phyloP scores from a whole-genome alignment of 2,888 invertebrate species.

The Tetragnatha montana region DNA sequence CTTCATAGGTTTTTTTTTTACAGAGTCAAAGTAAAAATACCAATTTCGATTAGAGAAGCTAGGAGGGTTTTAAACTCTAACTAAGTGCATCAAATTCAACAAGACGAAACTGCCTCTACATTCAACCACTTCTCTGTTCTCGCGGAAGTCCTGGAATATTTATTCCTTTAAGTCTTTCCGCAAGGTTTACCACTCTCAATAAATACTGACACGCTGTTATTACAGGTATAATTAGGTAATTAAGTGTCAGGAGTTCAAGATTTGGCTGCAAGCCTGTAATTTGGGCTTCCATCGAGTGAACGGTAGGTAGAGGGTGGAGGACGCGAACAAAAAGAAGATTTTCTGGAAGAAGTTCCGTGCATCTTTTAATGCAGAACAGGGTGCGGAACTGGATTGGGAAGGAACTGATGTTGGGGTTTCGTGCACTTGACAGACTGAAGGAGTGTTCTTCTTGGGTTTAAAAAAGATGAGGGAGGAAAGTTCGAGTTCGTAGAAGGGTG shows the following conservation, averaged over 20 bases:
- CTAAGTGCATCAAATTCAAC: no score
- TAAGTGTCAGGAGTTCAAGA: background rate
- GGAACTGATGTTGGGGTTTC: background rate
- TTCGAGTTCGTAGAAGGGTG: no score
- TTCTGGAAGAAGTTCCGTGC: background rate
- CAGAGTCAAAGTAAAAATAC: no score
- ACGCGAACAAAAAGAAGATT: background rate
- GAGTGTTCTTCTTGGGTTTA: no score
- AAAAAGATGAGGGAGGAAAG: no score
- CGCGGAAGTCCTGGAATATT: background rate
- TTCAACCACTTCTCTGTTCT: background rate
- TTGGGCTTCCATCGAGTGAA: background rate
- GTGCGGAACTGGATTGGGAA: background rate
- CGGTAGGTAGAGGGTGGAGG: background rate
- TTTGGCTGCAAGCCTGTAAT: background rate
- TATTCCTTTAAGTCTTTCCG: background rate
- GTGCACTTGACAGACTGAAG: no score
- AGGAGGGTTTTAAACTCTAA: no score
- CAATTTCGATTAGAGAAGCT: no score
- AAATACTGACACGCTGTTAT: background rate
- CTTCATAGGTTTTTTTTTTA: no score
- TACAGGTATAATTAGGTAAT: slow-evolving; percentile 23
- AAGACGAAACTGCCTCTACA: no score
- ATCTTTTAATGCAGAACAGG: background rate
- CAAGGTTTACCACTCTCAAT: background rate